Base-by-base conservation (phyloP, 2,888 invertebrate species). In the Serrognathus titanus region DNA sequence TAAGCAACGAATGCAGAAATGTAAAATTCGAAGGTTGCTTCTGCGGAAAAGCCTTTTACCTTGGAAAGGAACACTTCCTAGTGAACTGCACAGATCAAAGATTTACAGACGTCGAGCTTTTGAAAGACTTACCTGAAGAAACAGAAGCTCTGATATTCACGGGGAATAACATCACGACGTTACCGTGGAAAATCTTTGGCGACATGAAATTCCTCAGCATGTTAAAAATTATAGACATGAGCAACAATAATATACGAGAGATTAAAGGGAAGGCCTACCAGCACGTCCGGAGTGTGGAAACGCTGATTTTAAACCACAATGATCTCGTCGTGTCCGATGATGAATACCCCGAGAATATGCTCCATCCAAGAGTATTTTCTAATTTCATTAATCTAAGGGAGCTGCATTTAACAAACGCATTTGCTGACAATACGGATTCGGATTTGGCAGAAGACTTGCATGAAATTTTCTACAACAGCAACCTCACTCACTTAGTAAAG, bases 231-330 rank as follows among this genome's bases (percentile, higher is more conserved):
- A 84, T 90, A 43, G 90, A 90, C 67, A 85, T 90, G 86, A 87
- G 86, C 59, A 85, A 83, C 69, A 90, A 90, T 72, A 80, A 82
- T 11, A 89, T 90, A 41, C 75, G 81, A 45, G 85, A 85, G 62
- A 88, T 90, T 47, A 83, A 84, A 58, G 90, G 90, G 1, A 88
- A 89, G 72, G 79, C 87, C 0, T 90, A 87, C 71, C 90, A 90
- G 69, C 87, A 85, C 66, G 89, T 90, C 0, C 80, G 81, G 48
- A 83, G 82, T 59, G 89, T 90, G 0, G 81, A 84, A 68, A 79
- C 85, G 24, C 78, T 90, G 7, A 83, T 88, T 60, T 77, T 90
- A 55, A 87, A 89, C 71, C 86, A 88, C 69, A 90, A 90, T 69
- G 81, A 87, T 58, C 76, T 90, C 38, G 82, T 84, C 3, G 82